A percentile compares a stretch with the other conserved stretches of the same genome.
phyloP scores from a whole-genome alignment of 2,113 vertebrate species.

The Coryphaenoides rupestris region DNA sequence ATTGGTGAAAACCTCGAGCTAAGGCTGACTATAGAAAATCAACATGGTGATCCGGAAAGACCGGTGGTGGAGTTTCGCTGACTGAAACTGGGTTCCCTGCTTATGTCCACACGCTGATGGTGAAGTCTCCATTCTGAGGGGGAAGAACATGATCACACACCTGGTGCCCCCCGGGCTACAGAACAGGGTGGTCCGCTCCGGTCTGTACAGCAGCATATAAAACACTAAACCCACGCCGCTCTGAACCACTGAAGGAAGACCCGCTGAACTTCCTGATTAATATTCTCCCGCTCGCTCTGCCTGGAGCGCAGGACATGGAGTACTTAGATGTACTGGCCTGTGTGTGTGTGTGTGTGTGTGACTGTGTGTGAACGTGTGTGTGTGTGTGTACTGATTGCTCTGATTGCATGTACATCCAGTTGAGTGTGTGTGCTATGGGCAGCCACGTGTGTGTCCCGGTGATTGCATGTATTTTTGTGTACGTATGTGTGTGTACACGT shows the following conservation, averaged over 20 bases:
- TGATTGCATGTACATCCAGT: no score
- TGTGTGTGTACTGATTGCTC: neutral
- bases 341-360: constrained; percentile 3
- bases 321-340: neutral
- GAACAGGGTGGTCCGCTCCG: neutral
- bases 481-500: neutral
- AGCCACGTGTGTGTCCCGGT: neutral
- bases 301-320: neutral
- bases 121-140: no score
- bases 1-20: no score
- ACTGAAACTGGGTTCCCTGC: no score
- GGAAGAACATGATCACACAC: no score
- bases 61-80: no score
- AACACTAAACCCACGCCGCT: neutral
- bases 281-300: neutral
- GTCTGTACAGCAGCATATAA: neutral
- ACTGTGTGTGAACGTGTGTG: neutral
- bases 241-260: neutral
- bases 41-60: no score
- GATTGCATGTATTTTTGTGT: neutral
- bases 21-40: no score
- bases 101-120: no score
- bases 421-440: neutral
- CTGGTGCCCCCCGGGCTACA: neutral
- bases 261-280: neutral